Evolutionary conservation across 2,888 invertebrate species (phyloP).

Genomic region (Choristoneura rosaceana): DNA sequence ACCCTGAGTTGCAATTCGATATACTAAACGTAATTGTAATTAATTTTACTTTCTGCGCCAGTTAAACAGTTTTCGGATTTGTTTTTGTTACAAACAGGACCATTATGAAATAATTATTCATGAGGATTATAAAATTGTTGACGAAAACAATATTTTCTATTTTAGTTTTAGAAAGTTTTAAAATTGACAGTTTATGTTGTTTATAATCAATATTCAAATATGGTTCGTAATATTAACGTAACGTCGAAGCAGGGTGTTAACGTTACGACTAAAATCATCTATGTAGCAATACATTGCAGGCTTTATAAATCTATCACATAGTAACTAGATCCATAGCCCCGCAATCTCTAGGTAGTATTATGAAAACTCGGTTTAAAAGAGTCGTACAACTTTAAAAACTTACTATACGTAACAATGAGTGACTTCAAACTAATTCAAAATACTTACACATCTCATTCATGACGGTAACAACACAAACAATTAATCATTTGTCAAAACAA

Average conservation of each 20-base stretch:
- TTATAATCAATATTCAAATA: too few relatives aligned
- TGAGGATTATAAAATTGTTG: not conserved
- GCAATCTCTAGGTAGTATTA: too few relatives aligned
- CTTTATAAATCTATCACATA: too few relatives aligned
- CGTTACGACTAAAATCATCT: too few relatives aligned
- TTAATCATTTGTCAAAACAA: conserved; percentile 46
- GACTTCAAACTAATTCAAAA: conserved; percentile 29
- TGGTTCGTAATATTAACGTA: too few relatives aligned
- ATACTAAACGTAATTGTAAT: too few relatives aligned
- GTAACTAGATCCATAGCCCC: too few relatives aligned
- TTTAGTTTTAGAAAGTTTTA: not conserved
- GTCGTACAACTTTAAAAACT: not conserved
- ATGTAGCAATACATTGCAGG: too few relatives aligned
- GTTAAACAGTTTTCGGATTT: not conserved
- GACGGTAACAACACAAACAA: conserved; percentile 47
- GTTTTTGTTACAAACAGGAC: not conserved
- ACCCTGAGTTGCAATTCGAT: too few relatives aligned
- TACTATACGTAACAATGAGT: not conserved
- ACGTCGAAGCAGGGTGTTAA: too few relatives aligned
- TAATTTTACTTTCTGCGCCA: too few relatives aligned
- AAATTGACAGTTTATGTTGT: not conserved
- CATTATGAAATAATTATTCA: not conserved
- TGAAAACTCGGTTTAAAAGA: too few relatives aligned
- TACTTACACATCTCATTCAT: conserved; percentile 81
- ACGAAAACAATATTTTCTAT: not conserved